Evolutionary conservation across 2,113 vertebrate species (phyloP), one percentile per base, ranked within the genome.

Genomic region (Saccopteryx bilineata): DNA sequence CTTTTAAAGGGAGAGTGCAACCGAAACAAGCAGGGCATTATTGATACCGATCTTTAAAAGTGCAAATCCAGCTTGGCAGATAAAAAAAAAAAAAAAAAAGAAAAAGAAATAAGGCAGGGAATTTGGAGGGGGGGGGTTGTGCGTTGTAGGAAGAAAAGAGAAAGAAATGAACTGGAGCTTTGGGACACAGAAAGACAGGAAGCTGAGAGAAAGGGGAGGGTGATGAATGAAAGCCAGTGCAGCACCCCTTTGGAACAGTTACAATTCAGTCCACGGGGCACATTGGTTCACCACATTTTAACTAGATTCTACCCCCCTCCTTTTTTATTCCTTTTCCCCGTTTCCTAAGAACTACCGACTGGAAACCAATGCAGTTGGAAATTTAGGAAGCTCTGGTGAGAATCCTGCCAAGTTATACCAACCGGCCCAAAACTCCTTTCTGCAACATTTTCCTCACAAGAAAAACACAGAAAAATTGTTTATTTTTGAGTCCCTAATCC

Each of bases 1-100:
- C 66, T 98, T 91, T 98, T 98, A 97, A 98, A 98, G 98, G 95
- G 96, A 79, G 93, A 97, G 97, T 66, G 96, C 91, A 96, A 96
- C 96, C 61, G 95, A 97, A 96, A 96, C 96, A 97, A 97, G 98
- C 75, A 52, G 86, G 96, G 93, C 98, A 97, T 98, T 96, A 84
- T 97, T 92, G 96, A 95, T 90, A 96, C 93, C 74, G 93, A 96
- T 97, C 96, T 97, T 96, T 97, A 96, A 97, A 97, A 96, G 95
- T 97, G 88, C 92, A 98, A 98, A 97, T 97, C 89, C 96, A 96
- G 96, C 89, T 88, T 88, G 92, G 84, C 94, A 85, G 87, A 97
- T 84, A 6, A 79, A 87, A 68, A 87, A 94, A 90, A 8, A 7
- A 39, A 39, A 39, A 39, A 39, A 39, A 39, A 39, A 39, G 39